A percentile compares a stretch with the other conserved stretches of the same genome.
phyloP scores from a whole-genome alignment of 2,888 invertebrate species.

The Malthinus flaveolus region DNA sequence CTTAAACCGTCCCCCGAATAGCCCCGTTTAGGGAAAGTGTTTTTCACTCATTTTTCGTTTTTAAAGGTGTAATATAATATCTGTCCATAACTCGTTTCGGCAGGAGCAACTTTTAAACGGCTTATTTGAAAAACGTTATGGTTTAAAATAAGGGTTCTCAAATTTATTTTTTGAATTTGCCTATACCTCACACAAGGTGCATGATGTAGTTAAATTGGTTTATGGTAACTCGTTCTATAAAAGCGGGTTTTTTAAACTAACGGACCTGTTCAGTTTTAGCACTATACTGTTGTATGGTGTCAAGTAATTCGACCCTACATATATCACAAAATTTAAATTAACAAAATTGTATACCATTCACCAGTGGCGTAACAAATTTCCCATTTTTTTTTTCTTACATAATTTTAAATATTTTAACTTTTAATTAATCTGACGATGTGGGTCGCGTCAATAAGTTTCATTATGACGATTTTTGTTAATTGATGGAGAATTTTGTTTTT shows the following conservation, averaged over 20 bases:
- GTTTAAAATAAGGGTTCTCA: background rate
- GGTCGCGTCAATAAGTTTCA: too few relatives aligned
- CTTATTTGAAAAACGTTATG: background rate
- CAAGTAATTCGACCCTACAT: conserved; percentile 6
- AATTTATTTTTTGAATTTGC: conserved; percentile 3
- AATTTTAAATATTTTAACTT: too few relatives aligned
- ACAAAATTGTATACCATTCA: too few relatives aligned
- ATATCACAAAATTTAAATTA: background rate
- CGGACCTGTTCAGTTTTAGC: conserved; percentile 3
- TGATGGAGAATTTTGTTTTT: too few relatives aligned
- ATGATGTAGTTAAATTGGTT: conserved; percentile 5
- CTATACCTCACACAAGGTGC: conserved; percentile 1
- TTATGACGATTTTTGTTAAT: too few relatives aligned
- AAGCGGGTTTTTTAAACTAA: conserved; percentile 6
- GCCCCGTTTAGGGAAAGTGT: too few relatives aligned
- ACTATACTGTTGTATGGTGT: conserved; percentile 2
- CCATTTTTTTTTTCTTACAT: too few relatives aligned
- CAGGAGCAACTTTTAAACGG: background rate
- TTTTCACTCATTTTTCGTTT: background rate
- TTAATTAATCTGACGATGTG: too few relatives aligned
- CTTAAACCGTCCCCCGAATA: too few relatives aligned
- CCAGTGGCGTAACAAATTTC: too few relatives aligned
- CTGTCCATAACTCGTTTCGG: background rate
- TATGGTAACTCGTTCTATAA: conserved; percentile 5
- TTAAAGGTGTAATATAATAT: background rate